phyloP scores from a whole-genome alignment of 2,888 invertebrate genomes.

The Mimachlamys varia region DNA sequence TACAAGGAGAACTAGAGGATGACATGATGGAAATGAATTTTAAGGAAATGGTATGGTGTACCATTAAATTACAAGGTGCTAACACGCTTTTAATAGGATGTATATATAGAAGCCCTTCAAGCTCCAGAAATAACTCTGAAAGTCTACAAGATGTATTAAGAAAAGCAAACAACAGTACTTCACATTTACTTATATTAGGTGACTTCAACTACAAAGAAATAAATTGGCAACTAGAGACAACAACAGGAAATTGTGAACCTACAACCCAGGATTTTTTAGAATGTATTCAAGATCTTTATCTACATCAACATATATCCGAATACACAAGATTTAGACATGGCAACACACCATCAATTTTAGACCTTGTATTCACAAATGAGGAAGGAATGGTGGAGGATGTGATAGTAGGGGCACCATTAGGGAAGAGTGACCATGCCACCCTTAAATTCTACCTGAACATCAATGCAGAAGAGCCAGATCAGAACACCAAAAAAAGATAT shows the following conservation, averaged over 20 bases:
- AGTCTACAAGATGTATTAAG: background rate
- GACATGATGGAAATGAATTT: background rate
- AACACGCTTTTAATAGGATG: background rate
- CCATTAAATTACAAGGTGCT: background rate
- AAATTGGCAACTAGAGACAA: background rate
- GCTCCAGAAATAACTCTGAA: background rate
- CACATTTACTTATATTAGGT: background rate
- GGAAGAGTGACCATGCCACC: constrained; percentile 35
- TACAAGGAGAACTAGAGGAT: background rate
- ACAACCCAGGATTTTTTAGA: constrained; percentile 11
- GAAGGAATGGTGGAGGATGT: constrained; percentile 17
- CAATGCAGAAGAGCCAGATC: too few relatives aligned
- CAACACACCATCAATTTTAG: background rate
- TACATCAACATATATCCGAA: background rate
- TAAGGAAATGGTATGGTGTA: constrained; percentile 13
- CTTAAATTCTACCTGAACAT: background rate
- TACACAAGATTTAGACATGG: constrained; percentile 19
- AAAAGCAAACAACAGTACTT: background rate
- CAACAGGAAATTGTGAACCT: too few relatives aligned
- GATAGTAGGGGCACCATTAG: background rate
- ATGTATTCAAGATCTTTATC: constrained; percentile 6
- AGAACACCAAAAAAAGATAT: background rate
- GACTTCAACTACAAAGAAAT: background rate
- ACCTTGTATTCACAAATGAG: constrained; percentile 38
- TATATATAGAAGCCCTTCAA: background rate